Base-by-base conservation (phyloP, 1,140 invertebrate genomes). In the Polyergus mexicanus region DNA sequence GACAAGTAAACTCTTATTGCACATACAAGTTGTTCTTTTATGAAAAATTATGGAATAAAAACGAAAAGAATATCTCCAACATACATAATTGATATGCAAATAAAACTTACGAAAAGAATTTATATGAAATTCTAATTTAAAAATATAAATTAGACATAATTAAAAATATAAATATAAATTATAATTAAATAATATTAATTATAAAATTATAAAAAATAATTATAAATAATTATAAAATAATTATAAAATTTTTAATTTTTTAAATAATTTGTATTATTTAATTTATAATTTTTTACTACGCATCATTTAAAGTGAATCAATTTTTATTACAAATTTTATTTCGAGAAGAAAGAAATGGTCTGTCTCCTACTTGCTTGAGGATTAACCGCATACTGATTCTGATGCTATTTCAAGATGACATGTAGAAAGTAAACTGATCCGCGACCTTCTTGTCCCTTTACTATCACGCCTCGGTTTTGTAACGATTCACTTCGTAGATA, bases 401-500 rank as follows among this genome's bases (percentile, higher is more conserved):
- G 22, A 68, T 38, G 8, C 63, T 78, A 78, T 68, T 65, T 69
- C 71, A 38, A 35, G 86, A 76, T 66, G 84, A 88, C 71, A 77
- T 51, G 81, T 89, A 89, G 86, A 88, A 89, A 88, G 86, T 54
- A 76, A 76, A 54, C 32, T 58, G 51, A 89, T 83, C 84, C 74
- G 35, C 83, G 86, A 84, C 77, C 84, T 88, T 89, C 84, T 86
- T 71, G 60, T 76, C 71, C 71, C 74, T 89, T 85, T 87, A 87
- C 81, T 80, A 56, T 62, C 77, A 19, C n/a, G 32, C 7, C 78
- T 54, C 8, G 78, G 54, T 88, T 88, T 81, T 84, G 88, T 72
- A 89, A 88, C 76, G 35, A 62, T 76, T 68, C 75, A 51, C 35
- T 38, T 88, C 54, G 72, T 68, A 60, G 80, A 60, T 56, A 65